These are phyloP conservation scores for Synchiropus splendidus DNA, from an alignment of 2,113 vertebrate species.

Conservation along the genomic window DNA sequence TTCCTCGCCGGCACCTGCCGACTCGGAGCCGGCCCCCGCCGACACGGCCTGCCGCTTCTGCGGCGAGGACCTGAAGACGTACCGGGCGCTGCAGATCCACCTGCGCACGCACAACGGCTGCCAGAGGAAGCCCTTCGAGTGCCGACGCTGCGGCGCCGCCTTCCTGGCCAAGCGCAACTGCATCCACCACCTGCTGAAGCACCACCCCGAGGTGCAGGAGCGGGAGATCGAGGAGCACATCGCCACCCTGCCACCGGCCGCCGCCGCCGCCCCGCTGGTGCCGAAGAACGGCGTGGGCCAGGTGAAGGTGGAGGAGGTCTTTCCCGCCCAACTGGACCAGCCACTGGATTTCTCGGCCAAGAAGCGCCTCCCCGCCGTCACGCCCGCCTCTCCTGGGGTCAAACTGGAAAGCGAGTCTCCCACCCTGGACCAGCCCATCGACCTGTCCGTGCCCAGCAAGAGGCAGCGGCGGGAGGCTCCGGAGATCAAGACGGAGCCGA, in stretches of 20 bases:
- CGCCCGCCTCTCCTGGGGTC: conserved; percentile 56
- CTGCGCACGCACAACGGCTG: conserved; percentile 86
- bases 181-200: conserved; percentile 90
- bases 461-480: conserved; percentile 31
- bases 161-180: conserved; percentile 93
- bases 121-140: conserved; percentile 89
- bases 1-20: conserved; percentile 13
- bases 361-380: conserved; percentile 45
- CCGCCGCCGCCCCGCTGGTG: conserved; percentile 8
- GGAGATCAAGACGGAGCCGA: conserved; percentile 66
- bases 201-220: conserved; percentile 89
- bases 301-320: conserved; percentile 76
- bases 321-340: conserved; percentile 73
- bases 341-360: conserved; percentile 92
- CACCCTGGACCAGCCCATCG: conserved; percentile 79
- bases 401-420: conserved; percentile 71
- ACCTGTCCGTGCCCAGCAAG: conserved; percentile 86
- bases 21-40: conserved; percentile 49
- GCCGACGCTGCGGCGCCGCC: conserved; percentile 81
- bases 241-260: conserved; percentile 59
- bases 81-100: conserved; percentile 88
- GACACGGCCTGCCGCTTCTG: conserved; percentile 84
- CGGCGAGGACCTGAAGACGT: conserved; percentile 83
- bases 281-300: conserved; percentile 18
- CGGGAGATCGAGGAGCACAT: conserved; percentile 86